Evolutionary conservation across 2,888 invertebrate genomes (phyloP), one percentile per base, ranked within the genome.

Genomic region (Harpagoxenus sublaevis): DNA sequence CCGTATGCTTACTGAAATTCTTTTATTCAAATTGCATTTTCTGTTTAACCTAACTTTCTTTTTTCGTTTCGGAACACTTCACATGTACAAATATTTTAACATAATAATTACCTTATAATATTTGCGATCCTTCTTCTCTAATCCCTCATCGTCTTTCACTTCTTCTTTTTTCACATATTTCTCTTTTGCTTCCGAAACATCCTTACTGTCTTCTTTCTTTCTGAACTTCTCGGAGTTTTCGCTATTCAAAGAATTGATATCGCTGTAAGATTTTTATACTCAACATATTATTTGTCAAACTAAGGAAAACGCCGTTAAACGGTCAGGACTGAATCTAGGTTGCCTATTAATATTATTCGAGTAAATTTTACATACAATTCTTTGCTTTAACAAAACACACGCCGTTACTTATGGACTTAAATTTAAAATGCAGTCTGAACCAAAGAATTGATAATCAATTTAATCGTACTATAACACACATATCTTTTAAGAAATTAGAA

Each of bases 51-150:
- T 39, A 65, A 23, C 2, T 6, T 65, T 39, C 6, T 51, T 6
- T 35, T 63, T 63, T 39, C 8, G 9, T 62, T 39, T 63, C 10
- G 5, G 10, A 39, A 39, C 2, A 53, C 10, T 77, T 8, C 28
- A 42, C 28, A 42, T 23, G 12, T 65, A 81, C 42, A 31, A 84
- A 31, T 53, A 45, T 35, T 1, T 23, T 48, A 62, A 55, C 31
- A 68, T 48, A 62, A 48, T 35, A 68, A 96, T 89, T 97, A 97
- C 92, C 97, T 96, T 95, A 77, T 94, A 93, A 84, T 94, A 94
- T 90, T 95, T 96, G 90, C 96, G 96, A 79, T 97, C 97, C 92
- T 96, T 96, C 68, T 96, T 96, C 57, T 95, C 95, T 45, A 94
- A 93, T 12, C 91, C 84, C 45, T 96, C 96, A 12, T 96, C 95